Base-by-base conservation (phyloP, 2,113 vertebrate genomes). In the Passer domesticus region DNA sequence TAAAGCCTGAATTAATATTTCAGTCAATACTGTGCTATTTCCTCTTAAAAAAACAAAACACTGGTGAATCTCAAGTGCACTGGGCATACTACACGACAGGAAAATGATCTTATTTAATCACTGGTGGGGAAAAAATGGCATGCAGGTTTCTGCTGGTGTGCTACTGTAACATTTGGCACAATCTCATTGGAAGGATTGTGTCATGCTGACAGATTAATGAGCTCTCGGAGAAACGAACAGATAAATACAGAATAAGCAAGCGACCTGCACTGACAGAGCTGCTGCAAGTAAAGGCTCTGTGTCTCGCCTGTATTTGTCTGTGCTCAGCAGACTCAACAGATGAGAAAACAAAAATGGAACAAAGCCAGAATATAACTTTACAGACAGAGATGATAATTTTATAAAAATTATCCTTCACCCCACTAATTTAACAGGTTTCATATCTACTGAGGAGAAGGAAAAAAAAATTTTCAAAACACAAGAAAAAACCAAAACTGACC, bases 61-160 rank as follows among this genome's bases (percentile, higher is more conserved):
- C 10, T 2, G 12, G 22, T 68, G 39, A 93, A 84, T 91, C 86
- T 39, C 6, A 5, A 62, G 74, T 53, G 31, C 47, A 69, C 43
- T 78, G 43, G 44, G 59, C 41, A 60, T 91, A 72, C 66, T 74
- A 60, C 49, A 86, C 33, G 89, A 95, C 75, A 94, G 94, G 88
- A 92, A 86, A 96, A 84, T 31, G 37, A 86, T 95, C 66, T 83
- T 87, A 90, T 55, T 96, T 92, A 86, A 92, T 91, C 75, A 72
- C 90, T 94, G 92, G 89, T 83, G 91, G 83, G 75, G 53, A 52
- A 75, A 9, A 93, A 60, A 75, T 46, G 53, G 31, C 46, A 47
- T 31, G 3, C 67, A 69, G 89, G 69, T 91, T 94, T 96, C 68
- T 95, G 94, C 94, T 88, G 91, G 89, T 67, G 58, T 41, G 67